Percentiles rank a stretch among this genome's conserved stretches.
phyloP scores from a whole-genome alignment of 2,888 invertebrate genomes.

The Leptopilina drosophilae region DNA sequence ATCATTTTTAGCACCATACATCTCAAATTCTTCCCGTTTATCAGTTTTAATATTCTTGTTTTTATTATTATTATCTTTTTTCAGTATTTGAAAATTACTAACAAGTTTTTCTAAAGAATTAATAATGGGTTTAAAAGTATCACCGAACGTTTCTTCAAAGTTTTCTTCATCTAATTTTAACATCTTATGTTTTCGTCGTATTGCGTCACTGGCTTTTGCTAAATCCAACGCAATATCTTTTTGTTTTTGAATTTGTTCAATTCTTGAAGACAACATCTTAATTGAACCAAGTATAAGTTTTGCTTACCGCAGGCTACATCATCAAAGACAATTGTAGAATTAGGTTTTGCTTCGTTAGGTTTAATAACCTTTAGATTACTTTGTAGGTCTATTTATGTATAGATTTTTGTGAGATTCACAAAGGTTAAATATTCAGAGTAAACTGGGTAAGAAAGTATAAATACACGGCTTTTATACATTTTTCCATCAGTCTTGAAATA shows the following conservation, averaged over 20 bases:
- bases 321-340: not conserved
- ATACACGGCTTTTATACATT: too few species aligned
- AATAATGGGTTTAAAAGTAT: not conserved
- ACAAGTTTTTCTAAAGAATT: not conserved
- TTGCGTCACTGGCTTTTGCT: constrained; percentile 45
- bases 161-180: constrained; percentile 42
- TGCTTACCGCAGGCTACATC: not conserved
- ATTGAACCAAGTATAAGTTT: constrained; percentile 6
- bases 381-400: too few species aligned
- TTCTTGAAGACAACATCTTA: not conserved
- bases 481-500: too few species aligned
- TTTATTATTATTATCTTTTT: not conserved
- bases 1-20: too few species aligned
- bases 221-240: too few species aligned
- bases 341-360: not conserved
- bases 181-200: constrained; percentile 47
- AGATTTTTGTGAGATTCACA: too few species aligned
- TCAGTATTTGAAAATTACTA: not conserved
- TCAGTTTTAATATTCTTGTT: too few species aligned
- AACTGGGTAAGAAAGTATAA: too few species aligned
- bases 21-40: too few species aligned
- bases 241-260: constrained; percentile 28
- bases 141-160: not conserved
- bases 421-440: too few species aligned
- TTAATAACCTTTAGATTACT: not conserved